Percentiles rank a stretch among this genome's conserved stretches.
Evolutionary conservation across 2,888 invertebrate species (phyloP).

Genomic region (Chymomyza amoena): DNA sequence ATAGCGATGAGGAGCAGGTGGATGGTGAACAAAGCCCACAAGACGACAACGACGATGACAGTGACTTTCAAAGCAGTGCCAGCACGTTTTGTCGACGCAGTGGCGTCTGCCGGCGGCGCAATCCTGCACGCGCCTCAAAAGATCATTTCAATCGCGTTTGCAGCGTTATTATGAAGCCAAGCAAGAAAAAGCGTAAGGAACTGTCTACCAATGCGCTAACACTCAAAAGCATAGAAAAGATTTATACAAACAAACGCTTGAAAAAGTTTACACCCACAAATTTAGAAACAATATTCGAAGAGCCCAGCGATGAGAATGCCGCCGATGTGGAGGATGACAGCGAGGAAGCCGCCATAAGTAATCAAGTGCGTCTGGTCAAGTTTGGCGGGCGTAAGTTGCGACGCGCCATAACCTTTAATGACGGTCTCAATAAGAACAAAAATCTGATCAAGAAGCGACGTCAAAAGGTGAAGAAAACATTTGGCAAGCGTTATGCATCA

Average conservation of each 20-base stretch:
- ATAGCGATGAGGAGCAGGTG: conserved; percentile 48
- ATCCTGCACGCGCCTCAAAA: conserved; percentile 71
- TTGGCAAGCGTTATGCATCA: conserved; percentile 66
- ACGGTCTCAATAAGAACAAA: conserved; percentile 73
- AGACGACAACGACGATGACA: conserved; percentile 50
- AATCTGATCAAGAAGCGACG: conserved; percentile 71
- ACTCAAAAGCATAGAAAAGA: conserved; percentile 66
- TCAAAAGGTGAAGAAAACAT: conserved; percentile 73
- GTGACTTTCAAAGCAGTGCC: conserved; percentile 30
- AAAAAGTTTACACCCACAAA: conserved; percentile 73
- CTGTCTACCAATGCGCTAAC: conserved; percentile 46
- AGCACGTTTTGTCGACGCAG: conserved; percentile 31
- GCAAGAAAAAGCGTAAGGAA: conserved; percentile 56
- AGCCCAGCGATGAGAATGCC: conserved; percentile 63
- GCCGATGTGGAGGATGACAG: conserved; percentile 62
- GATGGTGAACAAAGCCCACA: conserved; percentile 47
- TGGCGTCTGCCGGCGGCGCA: conserved; percentile 59
- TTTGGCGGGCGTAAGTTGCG: conserved; percentile 69
- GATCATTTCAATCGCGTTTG: conserved; percentile 71
- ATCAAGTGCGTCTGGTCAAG: conserved; percentile 60
- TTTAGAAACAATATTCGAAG: conserved; percentile 76
- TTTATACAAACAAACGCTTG: conserved; percentile 71
- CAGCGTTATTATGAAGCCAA: conserved; percentile 69
- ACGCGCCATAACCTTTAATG: conserved; percentile 69
- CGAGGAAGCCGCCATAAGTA: conserved; percentile 54